A percentile compares a stretch with the other conserved stretches of the same genome.
Evolutionary conservation across 2,888 invertebrate species (phyloP).

Genomic region (Melanostoma scalare): DNA sequence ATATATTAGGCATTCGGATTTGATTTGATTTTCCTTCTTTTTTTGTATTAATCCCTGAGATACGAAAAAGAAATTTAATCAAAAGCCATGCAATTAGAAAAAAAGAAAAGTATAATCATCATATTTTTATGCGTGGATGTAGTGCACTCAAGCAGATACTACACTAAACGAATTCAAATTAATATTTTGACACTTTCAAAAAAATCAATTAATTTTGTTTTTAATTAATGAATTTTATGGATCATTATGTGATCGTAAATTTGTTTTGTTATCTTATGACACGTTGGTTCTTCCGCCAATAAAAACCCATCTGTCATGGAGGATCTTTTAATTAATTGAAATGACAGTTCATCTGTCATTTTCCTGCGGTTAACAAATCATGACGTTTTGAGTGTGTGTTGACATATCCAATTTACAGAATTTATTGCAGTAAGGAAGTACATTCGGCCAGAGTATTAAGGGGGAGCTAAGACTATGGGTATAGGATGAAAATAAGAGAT

Average conservation of each 20-base stretch:
- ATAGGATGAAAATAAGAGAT: too few species aligned
- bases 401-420: too few species aligned
- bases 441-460: too few species aligned
- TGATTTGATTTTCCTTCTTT: constrained; percentile 2
- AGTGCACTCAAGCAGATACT: not conserved
- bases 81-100: constrained; percentile 15
- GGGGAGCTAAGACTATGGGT: too few species aligned
- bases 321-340: constrained; percentile 27
- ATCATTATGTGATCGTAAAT: constrained; percentile 33
- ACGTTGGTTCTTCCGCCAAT: not conserved
- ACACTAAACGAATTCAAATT: constrained; percentile 32
- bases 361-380: not conserved
- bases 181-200: constrained; percentile 20
- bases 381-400: too few species aligned
- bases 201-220: constrained; percentile 33
- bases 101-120: not conserved
- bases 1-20: constrained; percentile 40
- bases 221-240: constrained; percentile 37
- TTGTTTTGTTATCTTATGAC: not conserved
- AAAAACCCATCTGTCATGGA: constrained; percentile 12
- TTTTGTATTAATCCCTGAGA: not conserved
- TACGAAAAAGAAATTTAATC: constrained; percentile 7
- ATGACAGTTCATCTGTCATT: constrained; percentile 10
- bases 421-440: too few species aligned
- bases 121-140: constrained; percentile 11